phyloP scores from a whole-genome alignment of 2,888 invertebrate species.

The Melitaea athalia region DNA sequence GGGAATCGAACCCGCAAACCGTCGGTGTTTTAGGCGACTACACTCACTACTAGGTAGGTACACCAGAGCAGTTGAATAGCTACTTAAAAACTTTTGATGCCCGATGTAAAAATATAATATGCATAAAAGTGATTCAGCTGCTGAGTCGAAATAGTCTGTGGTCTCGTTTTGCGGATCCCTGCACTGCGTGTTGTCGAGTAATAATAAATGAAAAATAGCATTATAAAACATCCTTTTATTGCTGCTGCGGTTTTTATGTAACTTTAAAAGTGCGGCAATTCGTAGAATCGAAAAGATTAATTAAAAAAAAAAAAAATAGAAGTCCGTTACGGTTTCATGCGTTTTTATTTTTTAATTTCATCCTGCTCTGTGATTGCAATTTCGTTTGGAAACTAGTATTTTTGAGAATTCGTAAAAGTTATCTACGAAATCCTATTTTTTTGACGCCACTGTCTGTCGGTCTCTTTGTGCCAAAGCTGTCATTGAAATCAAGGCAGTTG shows the following conservation, averaged over 20 bases:
- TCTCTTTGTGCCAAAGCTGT: too few relatives aligned
- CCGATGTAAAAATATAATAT: not conserved
- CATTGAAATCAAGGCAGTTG: too few relatives aligned
- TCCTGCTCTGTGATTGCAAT: not conserved
- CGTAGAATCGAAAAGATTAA: slow-evolving; percentile 22
- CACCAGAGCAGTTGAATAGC: too few relatives aligned
- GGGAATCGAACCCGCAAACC: too few relatives aligned
- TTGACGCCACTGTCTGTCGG: too few relatives aligned
- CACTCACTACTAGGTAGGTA: too few relatives aligned
- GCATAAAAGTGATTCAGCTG: not conserved
- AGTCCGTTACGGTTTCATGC: not conserved
- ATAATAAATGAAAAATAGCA: slow-evolving; percentile 44
- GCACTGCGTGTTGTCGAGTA: slow-evolving; percentile 39
- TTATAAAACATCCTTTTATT: slow-evolving; percentile 42
- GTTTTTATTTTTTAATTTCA: not conserved
- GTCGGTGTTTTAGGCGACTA: too few relatives aligned
- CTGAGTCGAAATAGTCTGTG: not conserved
- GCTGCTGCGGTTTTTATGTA: slow-evolving; percentile 30
- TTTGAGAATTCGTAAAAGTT: not conserved
- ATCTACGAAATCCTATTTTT: too few relatives aligned
- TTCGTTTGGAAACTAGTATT: not conserved
- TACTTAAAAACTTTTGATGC: too few relatives aligned
- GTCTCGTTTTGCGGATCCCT: slow-evolving; percentile 18
- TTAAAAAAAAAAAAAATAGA: slow-evolving; percentile 18
- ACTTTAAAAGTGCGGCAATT: slow-evolving; percentile 27